These are phyloP conservation scores for Thaleichthys pacificus DNA, from an alignment of 2,797 vertebrate genomes.

Conservation along the genomic window DNA sequence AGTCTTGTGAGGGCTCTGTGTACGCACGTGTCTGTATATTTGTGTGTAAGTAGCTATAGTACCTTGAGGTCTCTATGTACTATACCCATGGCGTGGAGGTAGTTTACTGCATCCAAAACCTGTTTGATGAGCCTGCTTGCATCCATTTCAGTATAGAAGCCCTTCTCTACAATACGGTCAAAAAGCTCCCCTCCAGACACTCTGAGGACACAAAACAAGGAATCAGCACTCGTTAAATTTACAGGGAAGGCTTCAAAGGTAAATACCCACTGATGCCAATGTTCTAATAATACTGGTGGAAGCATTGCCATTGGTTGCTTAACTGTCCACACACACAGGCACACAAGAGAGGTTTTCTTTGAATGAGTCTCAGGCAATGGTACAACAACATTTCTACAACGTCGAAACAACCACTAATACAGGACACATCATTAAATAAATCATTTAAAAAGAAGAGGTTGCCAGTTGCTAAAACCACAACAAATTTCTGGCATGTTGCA, in stretches of 20 bases:
- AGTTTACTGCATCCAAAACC: constrained; percentile 92
- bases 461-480: no score
- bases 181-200: constrained; percentile 96
- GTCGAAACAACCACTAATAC: no score
- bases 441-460: not conserved
- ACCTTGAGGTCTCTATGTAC: constrained; percentile 97
- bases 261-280: not conserved
- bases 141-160: constrained; percentile 96
- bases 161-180: constrained; percentile 95
- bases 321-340: constrained; percentile 6
- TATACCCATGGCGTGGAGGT: constrained; percentile 93
- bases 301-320: constrained; percentile 1
- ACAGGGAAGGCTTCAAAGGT: not conserved
- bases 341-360: no score
- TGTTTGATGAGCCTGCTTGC: constrained; percentile 94
- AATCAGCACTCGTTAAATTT: not conserved
- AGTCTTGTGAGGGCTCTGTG: not conserved
- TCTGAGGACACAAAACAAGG: constrained; percentile 57
- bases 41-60: constrained; percentile 2
- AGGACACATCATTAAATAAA: not conserved
- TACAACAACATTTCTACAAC: no score
- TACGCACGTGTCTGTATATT: not conserved
- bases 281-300: not conserved
- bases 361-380: no score
- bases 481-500: constrained; percentile 9